Conservation (phyloP, 1,140 invertebrate genomes). For the Muscidifurax raptorellus region DNA sequence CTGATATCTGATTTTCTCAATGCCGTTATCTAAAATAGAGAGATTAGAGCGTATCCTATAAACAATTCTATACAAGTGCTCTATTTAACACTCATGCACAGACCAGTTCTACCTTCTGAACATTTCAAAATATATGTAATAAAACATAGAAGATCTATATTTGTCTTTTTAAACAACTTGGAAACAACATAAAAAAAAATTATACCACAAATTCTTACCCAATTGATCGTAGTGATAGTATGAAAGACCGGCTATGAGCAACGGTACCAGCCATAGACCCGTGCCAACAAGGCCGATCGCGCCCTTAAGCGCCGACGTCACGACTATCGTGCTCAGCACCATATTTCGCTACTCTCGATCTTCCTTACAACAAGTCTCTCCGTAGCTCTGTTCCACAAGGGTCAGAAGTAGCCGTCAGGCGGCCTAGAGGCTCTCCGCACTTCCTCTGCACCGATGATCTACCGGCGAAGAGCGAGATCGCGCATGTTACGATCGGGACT, state of each 20-base stretch:
- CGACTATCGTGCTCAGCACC: constrained; percentile 83
- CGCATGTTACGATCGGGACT: constrained; percentile 47
- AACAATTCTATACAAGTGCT: background rate
- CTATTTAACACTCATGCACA: background rate
- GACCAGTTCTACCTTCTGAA: background rate
- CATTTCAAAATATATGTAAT: too few relatives aligned
- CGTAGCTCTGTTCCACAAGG: background rate
- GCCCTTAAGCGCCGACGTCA: constrained; percentile 83
- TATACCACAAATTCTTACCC: constrained; percentile 19
- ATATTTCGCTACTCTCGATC: constrained; percentile 69
- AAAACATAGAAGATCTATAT: too few relatives aligned
- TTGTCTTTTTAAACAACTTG: too few relatives aligned
- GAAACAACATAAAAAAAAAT: too few relatives aligned
- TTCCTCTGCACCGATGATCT: constrained; percentile 41
- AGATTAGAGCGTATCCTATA: background rate
- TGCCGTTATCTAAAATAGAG: background rate
- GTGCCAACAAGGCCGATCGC: constrained; percentile 84
- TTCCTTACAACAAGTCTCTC: too few relatives aligned
- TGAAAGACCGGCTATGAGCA: constrained; percentile 87
- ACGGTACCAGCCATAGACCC: constrained; percentile 87
- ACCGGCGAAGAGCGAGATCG: constrained; percentile 2
- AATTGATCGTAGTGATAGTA: constrained; percentile 88
- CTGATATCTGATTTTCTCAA: background rate
- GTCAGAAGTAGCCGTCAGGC: constrained; percentile 34
- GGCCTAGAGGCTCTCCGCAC: constrained; percentile 47